A percentile compares a stretch with the other conserved stretches of the same genome.
Evolutionary conservation across 2,113 vertebrate genomes (phyloP).

Genomic region (Coptodon rendalli): DNA sequence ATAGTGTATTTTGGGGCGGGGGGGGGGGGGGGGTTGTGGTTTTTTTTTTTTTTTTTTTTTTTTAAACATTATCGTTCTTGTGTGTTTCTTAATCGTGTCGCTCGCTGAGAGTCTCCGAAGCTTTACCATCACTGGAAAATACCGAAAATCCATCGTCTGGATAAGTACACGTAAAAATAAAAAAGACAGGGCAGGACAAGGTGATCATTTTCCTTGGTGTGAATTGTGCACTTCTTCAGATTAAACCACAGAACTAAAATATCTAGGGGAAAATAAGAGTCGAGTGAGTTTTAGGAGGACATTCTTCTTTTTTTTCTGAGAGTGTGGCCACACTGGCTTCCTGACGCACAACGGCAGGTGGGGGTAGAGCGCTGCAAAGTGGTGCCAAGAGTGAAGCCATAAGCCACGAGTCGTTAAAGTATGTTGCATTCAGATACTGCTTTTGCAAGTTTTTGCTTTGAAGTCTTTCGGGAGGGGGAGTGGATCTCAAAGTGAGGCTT

Average conservation of each 20-base stretch:
- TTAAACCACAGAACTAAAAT: neutral
- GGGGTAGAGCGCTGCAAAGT: slow-evolving; percentile 72
- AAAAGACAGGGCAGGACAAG: neutral
- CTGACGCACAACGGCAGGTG: slow-evolving; percentile 69
- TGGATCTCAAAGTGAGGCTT: neutral
- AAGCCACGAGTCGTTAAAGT: neutral
- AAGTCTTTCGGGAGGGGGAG: neutral
- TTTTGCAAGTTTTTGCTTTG: neutral
- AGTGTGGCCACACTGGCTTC: slow-evolving; percentile 15
- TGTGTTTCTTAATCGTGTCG: neutral
- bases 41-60: too few species aligned
- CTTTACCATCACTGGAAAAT: neutral
- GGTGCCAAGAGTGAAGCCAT: slow-evolving; percentile 11
- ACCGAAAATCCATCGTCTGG: neutral
- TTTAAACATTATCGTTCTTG: too few species aligned
- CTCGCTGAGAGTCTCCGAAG: neutral
- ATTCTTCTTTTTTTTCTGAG: neutral
- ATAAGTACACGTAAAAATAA: neutral
- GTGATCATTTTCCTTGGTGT: neutral
- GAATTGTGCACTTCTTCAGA: neutral
- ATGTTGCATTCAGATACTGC: neutral
- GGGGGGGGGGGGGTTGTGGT: too few species aligned
- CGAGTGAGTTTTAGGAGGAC: neutral
- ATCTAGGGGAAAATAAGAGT: neutral
- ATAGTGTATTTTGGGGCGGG: slow-evolving; percentile 13